Evolutionary conservation across 2,113 vertebrate species (phyloP).

Genomic region (Myrmophylax atrothorax): DNA sequence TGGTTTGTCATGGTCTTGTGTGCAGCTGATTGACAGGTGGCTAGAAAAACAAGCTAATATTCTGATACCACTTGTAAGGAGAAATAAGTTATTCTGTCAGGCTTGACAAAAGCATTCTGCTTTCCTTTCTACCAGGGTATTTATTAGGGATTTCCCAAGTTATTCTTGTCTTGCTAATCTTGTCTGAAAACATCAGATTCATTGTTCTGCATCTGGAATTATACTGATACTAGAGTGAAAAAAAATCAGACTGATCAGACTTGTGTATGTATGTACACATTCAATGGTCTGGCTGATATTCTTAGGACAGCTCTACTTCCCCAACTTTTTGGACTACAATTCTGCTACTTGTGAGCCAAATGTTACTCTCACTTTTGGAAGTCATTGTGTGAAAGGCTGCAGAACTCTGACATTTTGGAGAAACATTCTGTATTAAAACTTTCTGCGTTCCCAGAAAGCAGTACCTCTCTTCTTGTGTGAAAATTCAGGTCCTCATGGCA

Average conservation of each 20-base stretch:
- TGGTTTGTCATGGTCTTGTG: background rate
- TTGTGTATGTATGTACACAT: background rate
- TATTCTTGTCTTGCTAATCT: background rate
- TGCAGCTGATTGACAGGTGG: background rate
- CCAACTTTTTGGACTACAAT: background rate
- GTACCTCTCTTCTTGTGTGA: background rate
- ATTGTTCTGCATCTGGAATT: background rate
- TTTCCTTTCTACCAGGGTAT: background rate
- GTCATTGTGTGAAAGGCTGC: background rate
- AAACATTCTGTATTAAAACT: background rate
- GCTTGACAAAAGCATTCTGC: background rate
- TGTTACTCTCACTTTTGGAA: background rate
- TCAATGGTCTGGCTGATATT: background rate
- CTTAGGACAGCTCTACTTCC: background rate
- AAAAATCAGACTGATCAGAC: background rate
- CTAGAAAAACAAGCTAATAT: background rate
- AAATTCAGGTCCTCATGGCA: background rate
- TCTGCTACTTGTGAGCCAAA: background rate
- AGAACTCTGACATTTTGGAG: background rate
- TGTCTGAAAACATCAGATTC: background rate
- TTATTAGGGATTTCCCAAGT: background rate
- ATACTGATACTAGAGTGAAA: background rate
- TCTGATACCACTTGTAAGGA: background rate
- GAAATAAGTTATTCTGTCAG: background rate
- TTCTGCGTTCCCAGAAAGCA: background rate